Evolutionary conservation across 2,888 invertebrate species (phyloP).

Genomic region (Trissolcus japonicus): DNA sequence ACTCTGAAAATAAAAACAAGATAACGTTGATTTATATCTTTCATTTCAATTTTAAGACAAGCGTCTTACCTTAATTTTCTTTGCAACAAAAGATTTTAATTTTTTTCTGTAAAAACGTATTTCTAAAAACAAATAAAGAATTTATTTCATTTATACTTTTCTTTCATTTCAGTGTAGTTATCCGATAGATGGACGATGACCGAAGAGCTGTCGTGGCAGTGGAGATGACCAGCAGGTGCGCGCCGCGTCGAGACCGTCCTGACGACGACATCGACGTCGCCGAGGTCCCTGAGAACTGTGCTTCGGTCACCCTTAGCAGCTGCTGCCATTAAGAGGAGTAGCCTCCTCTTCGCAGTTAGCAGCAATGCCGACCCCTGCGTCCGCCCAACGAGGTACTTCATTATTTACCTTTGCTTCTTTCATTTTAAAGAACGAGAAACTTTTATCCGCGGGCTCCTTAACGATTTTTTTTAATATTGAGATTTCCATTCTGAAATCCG

Average conservation of each 20-base stretch:
- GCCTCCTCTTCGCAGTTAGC: slow-evolving; percentile 62
- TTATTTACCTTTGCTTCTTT: slow-evolving; percentile 7
- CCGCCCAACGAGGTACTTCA: slow-evolving; percentile 65
- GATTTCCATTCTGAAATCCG: too few species aligned
- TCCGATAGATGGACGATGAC: slow-evolving; percentile 62
- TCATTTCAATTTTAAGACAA: too few species aligned
- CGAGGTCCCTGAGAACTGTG: slow-evolving; percentile 58
- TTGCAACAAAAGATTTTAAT: too few species aligned
- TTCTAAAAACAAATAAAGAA: too few species aligned
- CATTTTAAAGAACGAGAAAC: not conserved
- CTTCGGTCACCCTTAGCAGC: slow-evolving; percentile 48
- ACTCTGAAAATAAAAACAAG: too few species aligned
- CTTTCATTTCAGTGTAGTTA: slow-evolving; percentile 40
- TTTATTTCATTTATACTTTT: too few species aligned
- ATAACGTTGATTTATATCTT: too few species aligned
- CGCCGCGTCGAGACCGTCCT: slow-evolving; percentile 68
- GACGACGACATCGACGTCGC: slow-evolving; percentile 67
- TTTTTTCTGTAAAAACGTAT: too few species aligned
- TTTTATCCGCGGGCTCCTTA: too few species aligned
- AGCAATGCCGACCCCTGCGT: slow-evolving; percentile 67
- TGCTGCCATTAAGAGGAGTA: slow-evolving; percentile 61
- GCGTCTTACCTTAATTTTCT: too few species aligned
- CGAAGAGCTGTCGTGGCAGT: slow-evolving; percentile 63
- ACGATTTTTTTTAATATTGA: too few species aligned
- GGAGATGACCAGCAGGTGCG: slow-evolving; percentile 69